These are phyloP conservation scores for Peromyscus attwateri DNA, from an alignment of 2,797 vertebrate genomes.

Conservation along the genomic window DNA sequence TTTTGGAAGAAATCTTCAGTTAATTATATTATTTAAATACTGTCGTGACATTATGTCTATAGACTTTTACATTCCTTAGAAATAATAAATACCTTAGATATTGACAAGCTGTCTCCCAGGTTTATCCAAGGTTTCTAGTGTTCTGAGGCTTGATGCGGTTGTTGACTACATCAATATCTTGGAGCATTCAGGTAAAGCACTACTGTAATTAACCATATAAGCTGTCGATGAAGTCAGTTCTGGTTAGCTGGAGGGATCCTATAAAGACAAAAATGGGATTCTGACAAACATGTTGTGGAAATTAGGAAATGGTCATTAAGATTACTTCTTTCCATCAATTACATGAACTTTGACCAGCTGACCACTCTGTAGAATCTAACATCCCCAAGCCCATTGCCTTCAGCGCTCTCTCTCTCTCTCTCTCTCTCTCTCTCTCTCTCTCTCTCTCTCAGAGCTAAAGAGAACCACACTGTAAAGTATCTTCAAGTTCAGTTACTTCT, in stretches of 20 bases:
- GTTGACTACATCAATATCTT: background rate
- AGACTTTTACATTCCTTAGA: conserved; percentile 16
- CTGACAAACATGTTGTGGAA: conserved; percentile 43
- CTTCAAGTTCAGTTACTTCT: background rate
- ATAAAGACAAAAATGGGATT: conserved; percentile 38
- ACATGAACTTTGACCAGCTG: background rate
- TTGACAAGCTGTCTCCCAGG: conserved; percentile 54
- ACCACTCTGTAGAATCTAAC: background rate
- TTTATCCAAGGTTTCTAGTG: conserved; percentile 1
- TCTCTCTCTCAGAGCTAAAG: too few relatives aligned
- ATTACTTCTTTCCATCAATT: background rate
- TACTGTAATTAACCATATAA: conserved; percentile 61
- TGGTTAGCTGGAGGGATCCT: conserved; percentile 56
- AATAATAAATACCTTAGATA: conserved; percentile 62
- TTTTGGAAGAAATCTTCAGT: background rate
- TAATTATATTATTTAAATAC: background rate
- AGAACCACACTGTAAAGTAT: background rate
- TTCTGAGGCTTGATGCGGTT: conserved; percentile 6
- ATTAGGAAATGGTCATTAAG: conserved; percentile 20
- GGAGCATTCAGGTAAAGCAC: conserved; percentile 60
- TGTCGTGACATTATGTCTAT: background rate
- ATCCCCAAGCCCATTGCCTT: background rate
- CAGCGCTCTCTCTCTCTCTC: too few relatives aligned
- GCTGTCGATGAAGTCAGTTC: conserved; percentile 56
- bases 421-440: too few relatives aligned